Evolutionary conservation across 2,113 vertebrate genomes (phyloP).

Genomic region (Phaetusa simplex): DNA sequence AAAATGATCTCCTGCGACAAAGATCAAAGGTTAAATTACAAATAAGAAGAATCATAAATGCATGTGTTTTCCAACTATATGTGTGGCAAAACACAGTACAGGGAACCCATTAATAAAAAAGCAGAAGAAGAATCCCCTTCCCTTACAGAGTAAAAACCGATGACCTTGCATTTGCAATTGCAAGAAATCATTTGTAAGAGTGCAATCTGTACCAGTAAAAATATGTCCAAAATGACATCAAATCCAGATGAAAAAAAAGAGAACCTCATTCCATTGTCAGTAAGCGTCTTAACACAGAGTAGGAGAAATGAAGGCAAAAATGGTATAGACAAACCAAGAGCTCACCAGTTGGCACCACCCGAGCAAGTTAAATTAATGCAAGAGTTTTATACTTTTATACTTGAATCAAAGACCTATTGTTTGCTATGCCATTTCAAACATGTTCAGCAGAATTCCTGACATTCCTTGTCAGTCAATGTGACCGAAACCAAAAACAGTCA

Average conservation of each 20-base stretch:
- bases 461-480: constrained; percentile 76
- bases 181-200: background rate
- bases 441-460: constrained; percentile 74
- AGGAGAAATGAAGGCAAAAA: background rate
- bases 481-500: constrained; percentile 76
- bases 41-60: background rate
- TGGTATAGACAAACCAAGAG: background rate
- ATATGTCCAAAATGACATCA: background rate
- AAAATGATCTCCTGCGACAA: background rate
- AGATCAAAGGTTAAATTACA: background rate
- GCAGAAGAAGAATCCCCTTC: background rate
- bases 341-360: background rate
- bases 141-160: background rate
- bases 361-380: constrained; percentile 43
- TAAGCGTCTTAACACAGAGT: background rate
- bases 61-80: background rate
- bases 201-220: background rate
- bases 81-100: background rate
- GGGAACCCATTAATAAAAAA: background rate
- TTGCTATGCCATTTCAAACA: constrained; percentile 62
- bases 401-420: constrained; percentile 75
- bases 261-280: background rate
- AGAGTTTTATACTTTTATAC: constrained; percentile 50
- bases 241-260: background rate
- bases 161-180: background rate